Conservation (phyloP, 2,113 vertebrate species). For the Pelobates fuscus region DNA sequence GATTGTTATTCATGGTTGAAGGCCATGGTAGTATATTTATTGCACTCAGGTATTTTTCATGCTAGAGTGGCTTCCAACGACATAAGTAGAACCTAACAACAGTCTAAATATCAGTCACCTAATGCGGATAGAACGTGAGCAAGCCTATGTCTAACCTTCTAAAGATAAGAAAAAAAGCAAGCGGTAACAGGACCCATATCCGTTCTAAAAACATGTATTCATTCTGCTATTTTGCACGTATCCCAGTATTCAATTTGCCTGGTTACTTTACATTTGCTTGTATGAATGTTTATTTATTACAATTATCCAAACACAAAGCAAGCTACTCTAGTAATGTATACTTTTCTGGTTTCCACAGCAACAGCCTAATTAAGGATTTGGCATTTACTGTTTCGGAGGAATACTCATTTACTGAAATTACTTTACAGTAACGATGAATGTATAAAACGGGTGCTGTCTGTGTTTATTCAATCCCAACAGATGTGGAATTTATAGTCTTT, state of each 20-base stretch:
- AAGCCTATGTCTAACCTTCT: too few relatives aligned
- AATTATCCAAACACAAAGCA: neutral
- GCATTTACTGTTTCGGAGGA: neutral
- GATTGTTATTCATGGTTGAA: too few relatives aligned
- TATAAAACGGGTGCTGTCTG: neutral
- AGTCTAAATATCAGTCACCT: too few relatives aligned
- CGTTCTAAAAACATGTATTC: too few relatives aligned
- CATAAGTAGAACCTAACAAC: too few relatives aligned
- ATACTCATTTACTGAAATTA: slow-evolving; percentile 1
- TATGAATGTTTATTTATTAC: neutral
- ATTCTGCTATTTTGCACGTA: too few relatives aligned
- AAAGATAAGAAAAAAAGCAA: too few relatives aligned
- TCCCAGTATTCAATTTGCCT: neutral
- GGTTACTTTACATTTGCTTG: neutral
- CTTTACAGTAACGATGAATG: slow-evolving; percentile 20
- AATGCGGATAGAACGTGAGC: too few relatives aligned
- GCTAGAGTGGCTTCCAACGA: too few relatives aligned
- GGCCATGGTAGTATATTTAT: too few relatives aligned
- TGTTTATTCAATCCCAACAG: neutral
- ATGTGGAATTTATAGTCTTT: neutral
- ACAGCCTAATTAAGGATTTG: slow-evolving; percentile 17
- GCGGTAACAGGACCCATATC: too few relatives aligned
- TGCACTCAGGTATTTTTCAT: too few relatives aligned
- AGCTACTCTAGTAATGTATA: neutral
- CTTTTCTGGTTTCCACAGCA: slow-evolving; percentile 17